These are phyloP conservation scores for Dicyrtoma fusca DNA, from an alignment of 2,888 invertebrate species.

Conservation along the genomic window DNA sequence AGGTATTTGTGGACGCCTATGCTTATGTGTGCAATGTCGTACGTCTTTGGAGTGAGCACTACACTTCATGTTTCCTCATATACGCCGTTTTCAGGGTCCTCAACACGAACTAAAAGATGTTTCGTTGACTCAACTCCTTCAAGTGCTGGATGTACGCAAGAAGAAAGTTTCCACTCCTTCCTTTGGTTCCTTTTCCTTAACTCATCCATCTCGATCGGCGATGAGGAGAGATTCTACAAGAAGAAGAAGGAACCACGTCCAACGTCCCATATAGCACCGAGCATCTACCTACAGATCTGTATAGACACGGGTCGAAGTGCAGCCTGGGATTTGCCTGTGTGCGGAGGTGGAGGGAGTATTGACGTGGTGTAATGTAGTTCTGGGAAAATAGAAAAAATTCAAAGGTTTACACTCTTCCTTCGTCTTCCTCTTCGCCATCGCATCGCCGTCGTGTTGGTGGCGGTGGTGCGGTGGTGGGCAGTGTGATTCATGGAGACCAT, in stretches of 20 bases:
- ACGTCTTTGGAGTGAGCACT: too few relatives aligned
- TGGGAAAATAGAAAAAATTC: conserved; percentile 24
- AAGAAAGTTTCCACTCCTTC: neutral
- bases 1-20: too few relatives aligned
- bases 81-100: too few relatives aligned
- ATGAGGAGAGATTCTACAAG: neutral
- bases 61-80: too few relatives aligned
- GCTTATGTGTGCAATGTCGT: too few relatives aligned
- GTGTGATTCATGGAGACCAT: conserved; percentile 45
- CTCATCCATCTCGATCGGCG: neutral
- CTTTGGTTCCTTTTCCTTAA: neutral
- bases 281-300: neutral
- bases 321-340: too few relatives aligned
- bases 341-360: too few relatives aligned
- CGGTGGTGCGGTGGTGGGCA: conserved; percentile 26
- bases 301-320: neutral
- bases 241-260: neutral
- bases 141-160: too few relatives aligned
- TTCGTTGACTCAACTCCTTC: too few relatives aligned
- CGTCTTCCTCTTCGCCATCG: conserved; percentile 3
- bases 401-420: conserved; percentile 28
- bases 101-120: too few relatives aligned
- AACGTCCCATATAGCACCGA: neutral
- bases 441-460: neutral
- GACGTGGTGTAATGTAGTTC: neutral